phyloP scores from a whole-genome alignment of 2,888 invertebrate species.

The Drosophila anomalipes region DNA sequence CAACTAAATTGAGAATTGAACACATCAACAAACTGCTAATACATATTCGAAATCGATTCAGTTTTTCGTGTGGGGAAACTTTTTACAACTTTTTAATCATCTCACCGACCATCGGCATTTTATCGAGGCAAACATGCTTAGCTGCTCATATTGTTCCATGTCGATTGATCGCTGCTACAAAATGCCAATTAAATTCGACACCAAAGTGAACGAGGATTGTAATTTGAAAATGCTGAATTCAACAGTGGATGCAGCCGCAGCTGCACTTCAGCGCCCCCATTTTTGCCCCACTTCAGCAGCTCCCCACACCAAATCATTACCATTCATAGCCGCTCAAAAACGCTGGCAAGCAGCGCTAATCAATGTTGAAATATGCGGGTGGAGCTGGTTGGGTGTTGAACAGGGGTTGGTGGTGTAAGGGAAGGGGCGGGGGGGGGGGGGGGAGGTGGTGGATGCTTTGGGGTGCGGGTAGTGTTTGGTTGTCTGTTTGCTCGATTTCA shows the following conservation, averaged over 20 bases:
- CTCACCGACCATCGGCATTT: neutral
- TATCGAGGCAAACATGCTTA: neutral
- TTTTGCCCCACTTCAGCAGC: neutral
- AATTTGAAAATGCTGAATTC: slow-evolving; percentile 54
- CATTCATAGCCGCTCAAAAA: slow-evolving; percentile 44
- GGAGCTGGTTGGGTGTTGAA: slow-evolving; percentile 5
- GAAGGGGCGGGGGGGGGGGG: neutral
- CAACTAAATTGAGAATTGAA: neutral
- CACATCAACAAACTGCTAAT: neutral
- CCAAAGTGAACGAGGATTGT: slow-evolving; percentile 32
- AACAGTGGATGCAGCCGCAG: slow-evolving; percentile 13
- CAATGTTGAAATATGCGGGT: slow-evolving; percentile 53
- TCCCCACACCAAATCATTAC: slow-evolving; percentile 22
- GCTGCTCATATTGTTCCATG: slow-evolving; percentile 37
- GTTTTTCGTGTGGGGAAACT: neutral
- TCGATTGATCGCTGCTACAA: slow-evolving; percentile 25
- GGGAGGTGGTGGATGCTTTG: neutral
- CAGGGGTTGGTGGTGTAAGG: neutral
- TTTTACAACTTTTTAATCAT: neutral
- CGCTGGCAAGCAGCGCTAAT: slow-evolving; percentile 39
- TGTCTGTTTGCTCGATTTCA: slow-evolving; percentile 39
- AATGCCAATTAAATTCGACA: slow-evolving; percentile 57
- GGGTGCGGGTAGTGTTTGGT: neutral
- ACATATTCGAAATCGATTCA: neutral
- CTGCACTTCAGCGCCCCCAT: neutral